These are phyloP conservation scores for Rattus rattus DNA, from an alignment of 2,113 vertebrate species.

Conservation along the genomic window DNA sequence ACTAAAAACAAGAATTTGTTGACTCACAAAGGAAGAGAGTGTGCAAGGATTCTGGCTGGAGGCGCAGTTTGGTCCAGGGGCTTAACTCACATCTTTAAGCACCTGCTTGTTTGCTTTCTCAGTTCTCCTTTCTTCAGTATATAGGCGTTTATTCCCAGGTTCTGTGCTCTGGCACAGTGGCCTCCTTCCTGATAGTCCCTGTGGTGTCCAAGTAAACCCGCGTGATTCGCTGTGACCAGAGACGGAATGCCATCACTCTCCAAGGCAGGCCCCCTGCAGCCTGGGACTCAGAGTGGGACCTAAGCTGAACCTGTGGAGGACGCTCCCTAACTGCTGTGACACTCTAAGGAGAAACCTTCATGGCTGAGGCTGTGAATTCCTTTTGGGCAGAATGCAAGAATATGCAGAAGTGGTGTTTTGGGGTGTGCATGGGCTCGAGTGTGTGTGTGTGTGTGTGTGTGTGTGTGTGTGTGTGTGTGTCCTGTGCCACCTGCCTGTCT, in stretches of 20 bases:
- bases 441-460: not conserved
- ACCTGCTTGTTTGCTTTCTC: not conserved
- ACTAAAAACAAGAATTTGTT: not conserved
- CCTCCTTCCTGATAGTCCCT: not conserved
- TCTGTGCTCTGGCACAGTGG: not conserved
- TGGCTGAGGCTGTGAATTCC: not conserved
- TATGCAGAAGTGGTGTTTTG: not conserved
- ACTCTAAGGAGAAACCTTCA: not conserved
- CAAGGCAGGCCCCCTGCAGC: not conserved
- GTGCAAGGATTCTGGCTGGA: not conserved
- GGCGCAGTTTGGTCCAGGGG: not conserved
- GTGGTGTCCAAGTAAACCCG: not conserved
- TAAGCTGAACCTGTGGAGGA: rapidly evolving
- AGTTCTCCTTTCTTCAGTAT: not conserved
- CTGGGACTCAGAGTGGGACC: not conserved
- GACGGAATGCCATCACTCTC: rapidly evolving
- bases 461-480: rapidly evolving
- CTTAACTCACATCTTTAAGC: too few relatives aligned
- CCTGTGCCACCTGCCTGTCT: not conserved
- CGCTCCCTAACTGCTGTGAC: not conserved
- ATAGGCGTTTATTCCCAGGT: not conserved
- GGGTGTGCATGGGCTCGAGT: too few relatives aligned
- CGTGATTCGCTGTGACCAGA: not conserved
- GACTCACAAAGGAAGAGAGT: not conserved
- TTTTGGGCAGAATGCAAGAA: not conserved